These are phyloP conservation scores for Bubo blakistoni DNA, from an alignment of 2,113 vertebrate genomes.

Conservation along the genomic window DNA sequence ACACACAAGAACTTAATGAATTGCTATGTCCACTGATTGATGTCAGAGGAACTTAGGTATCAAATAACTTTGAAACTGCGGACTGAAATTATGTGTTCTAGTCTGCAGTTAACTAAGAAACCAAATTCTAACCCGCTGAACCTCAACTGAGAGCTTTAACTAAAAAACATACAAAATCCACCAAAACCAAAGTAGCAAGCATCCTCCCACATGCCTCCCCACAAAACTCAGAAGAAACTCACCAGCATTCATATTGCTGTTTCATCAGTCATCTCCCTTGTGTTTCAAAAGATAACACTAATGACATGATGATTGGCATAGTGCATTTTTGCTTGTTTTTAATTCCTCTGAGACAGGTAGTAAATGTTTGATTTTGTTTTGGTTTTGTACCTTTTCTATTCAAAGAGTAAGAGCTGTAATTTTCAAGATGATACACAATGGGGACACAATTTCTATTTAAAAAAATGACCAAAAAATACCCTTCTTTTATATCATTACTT, in stretches of 20 bases:
- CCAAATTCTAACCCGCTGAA: neutral
- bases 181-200: neutral
- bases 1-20: neutral
- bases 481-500: neutral
- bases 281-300: neutral
- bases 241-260: neutral
- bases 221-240: neutral
- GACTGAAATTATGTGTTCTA: neutral
- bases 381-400: neutral
- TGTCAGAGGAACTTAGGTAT: neutral
- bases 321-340: neutral
- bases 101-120: neutral
- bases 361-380: neutral
- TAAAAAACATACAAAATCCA: neutral
- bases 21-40: neutral
- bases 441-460: neutral
- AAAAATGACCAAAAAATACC: neutral
- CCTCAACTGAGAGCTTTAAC: neutral
- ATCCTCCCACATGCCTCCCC: rapidly evolving
- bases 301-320: rapidly evolving
- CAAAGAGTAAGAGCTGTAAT: neutral
- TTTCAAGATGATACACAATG: neutral
- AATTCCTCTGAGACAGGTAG: neutral
- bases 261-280: neutral
- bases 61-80: neutral